phyloP scores from a whole-genome alignment of 2,888 invertebrate genomes.

The Schrankia costaestrigalis region DNA sequence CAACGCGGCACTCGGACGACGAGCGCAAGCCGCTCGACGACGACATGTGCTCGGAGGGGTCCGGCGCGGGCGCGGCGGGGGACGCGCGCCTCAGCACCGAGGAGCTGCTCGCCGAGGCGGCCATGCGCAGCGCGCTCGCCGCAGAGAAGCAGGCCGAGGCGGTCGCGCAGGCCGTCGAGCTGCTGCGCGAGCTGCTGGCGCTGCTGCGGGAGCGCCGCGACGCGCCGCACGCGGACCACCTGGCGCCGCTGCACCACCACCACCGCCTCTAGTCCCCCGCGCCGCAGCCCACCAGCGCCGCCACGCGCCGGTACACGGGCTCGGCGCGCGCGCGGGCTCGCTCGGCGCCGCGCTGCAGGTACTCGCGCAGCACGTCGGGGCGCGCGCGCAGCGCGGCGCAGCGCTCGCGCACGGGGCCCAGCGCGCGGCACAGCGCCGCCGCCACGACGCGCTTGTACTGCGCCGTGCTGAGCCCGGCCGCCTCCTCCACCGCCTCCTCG shows the following conservation, averaged over 20 bases:
- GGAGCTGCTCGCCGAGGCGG: constrained; percentile 71
- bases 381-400: constrained; percentile 73
- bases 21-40: constrained; percentile 63
- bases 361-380: constrained; percentile 66
- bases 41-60: constrained; percentile 64
- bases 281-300: constrained; percentile 51
- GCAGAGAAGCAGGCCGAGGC: constrained; percentile 73
- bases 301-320: constrained; percentile 83
- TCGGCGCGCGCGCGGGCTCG: constrained; percentile 83
- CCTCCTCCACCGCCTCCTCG: constrained; percentile 86
- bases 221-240: constrained; percentile 18
- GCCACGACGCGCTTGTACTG: constrained; percentile 76
- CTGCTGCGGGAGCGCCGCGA: constrained; percentile 73
- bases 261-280: constrained; percentile 48
- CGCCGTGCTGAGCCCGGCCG: constrained; percentile 85
- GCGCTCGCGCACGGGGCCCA: constrained; percentile 43
- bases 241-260: constrained; percentile 25
- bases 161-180: constrained; percentile 51
- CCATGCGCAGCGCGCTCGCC: constrained; percentile 70
- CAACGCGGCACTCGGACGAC: constrained; percentile 54
- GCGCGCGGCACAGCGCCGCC: constrained; percentile 34
- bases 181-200: constrained; percentile 53
- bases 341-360: constrained; percentile 74
- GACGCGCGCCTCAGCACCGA: constrained; percentile 53
- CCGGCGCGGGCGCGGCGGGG: constrained; percentile 31